These are phyloP conservation scores for Echiichthys vipera DNA, from an alignment of 2,797 vertebrate genomes.

Conservation along the genomic window DNA sequence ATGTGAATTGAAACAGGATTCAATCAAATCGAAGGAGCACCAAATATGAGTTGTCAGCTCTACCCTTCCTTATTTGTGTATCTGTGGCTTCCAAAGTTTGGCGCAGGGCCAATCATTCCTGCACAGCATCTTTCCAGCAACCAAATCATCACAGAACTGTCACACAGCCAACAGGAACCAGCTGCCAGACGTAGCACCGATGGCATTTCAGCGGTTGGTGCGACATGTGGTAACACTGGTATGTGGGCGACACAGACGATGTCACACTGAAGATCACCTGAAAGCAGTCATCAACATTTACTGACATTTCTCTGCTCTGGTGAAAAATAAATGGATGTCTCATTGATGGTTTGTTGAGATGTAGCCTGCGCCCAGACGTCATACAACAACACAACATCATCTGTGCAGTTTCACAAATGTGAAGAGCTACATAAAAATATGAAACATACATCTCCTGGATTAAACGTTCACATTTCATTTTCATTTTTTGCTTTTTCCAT, in stretches of 20 bases:
- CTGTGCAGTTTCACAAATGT: background rate
- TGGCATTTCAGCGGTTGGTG: constrained; percentile 31
- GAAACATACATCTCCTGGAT: background rate
- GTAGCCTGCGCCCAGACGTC: background rate
- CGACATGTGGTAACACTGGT: constrained; percentile 24
- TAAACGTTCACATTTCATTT: constrained; percentile 20
- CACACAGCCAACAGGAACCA: constrained; percentile 47
- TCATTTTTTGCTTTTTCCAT: background rate
- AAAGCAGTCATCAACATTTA: constrained; percentile 37
- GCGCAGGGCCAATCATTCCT: constrained; percentile 26
- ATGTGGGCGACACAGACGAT: constrained; percentile 19
- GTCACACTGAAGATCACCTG: constrained; percentile 39
- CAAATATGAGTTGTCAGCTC: constrained; percentile 9
- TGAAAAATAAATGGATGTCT: constrained; percentile 8
- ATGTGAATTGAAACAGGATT: constrained; percentile 17
- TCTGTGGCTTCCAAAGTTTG: constrained; percentile 37
- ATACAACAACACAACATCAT: background rate
- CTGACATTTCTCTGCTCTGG: constrained; percentile 18
- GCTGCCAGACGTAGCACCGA: constrained; percentile 32
- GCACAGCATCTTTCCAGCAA: constrained; percentile 19
- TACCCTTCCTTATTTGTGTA: constrained; percentile 21
- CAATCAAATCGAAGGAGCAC: constrained; percentile 15
- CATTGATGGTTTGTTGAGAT: constrained; percentile 10
- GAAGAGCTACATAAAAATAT: background rate
- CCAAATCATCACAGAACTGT: constrained; percentile 33